Percentiles rank a stretch among this genome's conserved stretches.
Conservation (phyloP, 2,888 invertebrate species). For the Hedychridium roseum region DNA sequence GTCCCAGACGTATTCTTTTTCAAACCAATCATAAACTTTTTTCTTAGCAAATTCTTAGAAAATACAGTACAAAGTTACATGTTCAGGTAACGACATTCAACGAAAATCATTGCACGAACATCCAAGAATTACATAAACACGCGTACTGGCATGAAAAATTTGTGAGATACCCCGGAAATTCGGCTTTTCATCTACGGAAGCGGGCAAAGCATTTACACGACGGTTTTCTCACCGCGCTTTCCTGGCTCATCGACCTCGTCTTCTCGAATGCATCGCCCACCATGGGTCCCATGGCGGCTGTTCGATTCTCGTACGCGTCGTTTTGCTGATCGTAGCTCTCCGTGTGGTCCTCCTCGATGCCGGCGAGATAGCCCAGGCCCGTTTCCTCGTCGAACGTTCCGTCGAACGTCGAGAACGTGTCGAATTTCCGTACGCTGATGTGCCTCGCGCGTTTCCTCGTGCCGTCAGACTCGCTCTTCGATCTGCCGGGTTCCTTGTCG, state of each 20-base stretch:
- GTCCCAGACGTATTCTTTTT: too few species aligned
- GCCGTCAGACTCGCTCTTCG: not conserved
- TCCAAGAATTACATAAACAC: too few species aligned
- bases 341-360: slow-evolving; percentile 47
- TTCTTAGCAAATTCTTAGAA: too few species aligned
- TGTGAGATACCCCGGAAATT: too few species aligned
- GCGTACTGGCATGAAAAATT: too few species aligned
- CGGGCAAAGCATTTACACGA: too few species aligned
- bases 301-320: slow-evolving; percentile 18
- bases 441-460: slow-evolving; percentile 40
- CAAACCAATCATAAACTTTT: too few species aligned
- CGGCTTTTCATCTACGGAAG: too few species aligned
- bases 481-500: slow-evolving; percentile 24
- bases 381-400: slow-evolving; percentile 56
- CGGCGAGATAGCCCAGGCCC: slow-evolving; percentile 49
- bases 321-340: slow-evolving; percentile 37
- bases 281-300: slow-evolving; percentile 36
- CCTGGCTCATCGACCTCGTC: slow-evolving; percentile 43
- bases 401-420: slow-evolving; percentile 57
- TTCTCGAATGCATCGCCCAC: slow-evolving; percentile 31
- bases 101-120: too few species aligned
- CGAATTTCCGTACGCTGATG: slow-evolving; percentile 56
- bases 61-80: too few species aligned
- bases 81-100: too few species aligned
- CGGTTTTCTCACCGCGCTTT: slow-evolving; percentile 53